Base-by-base conservation (phyloP, 2,888 invertebrate species). In the Xestia rhomboidea region DNA sequence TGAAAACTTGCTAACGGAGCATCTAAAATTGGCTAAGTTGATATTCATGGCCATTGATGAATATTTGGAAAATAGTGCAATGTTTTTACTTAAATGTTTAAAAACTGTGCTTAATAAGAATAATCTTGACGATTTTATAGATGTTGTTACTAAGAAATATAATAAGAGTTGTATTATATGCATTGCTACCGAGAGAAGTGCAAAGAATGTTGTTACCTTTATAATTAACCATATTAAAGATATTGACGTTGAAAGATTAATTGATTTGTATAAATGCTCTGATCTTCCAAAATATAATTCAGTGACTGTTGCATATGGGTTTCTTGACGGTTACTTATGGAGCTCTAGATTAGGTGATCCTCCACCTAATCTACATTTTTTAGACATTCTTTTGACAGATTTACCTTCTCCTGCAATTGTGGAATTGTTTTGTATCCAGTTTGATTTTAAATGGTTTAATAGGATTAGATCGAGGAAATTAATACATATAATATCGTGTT, bases 221-320 rank as follows among this genome's bases (percentile, higher is more conserved):
- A 57, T 82, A 24, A 57, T 82, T 49, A 49, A 70, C 13, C 10
- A 70, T 6, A 68, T 82, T 21, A 78, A 82, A 68, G 34, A 62
- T 38, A 60, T 82, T 49, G 76, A 79, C 24, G 49, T 6, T 41
- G 41, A 44, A n/a, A 79, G 44, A 66, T 44, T 84, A 38, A 69
- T 70, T 46, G 69, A 84, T n/a, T 70, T 84, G 34, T 82, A 75
- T 27, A 70, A 62, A 24, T 85, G 84, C 62, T 77, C 64, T 64
- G 84, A 85, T 69, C 64, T 82, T 54, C 84, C 84, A 27, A 38
- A 49, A 21, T 73, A 38, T 62, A 84, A 84, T 76, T 54, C 84
- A n/a, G 21, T 85, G 21, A 27, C 60, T 34, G 38, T 81, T 38
- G 76, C 80, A 44, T 69, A 49, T 57, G 73, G 68, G 46, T 38